A percentile compares a stretch with the other conserved stretches of the same genome.
Conservation (phyloP, 1,140 invertebrate species). For the Melanaphis sacchari region DNA sequence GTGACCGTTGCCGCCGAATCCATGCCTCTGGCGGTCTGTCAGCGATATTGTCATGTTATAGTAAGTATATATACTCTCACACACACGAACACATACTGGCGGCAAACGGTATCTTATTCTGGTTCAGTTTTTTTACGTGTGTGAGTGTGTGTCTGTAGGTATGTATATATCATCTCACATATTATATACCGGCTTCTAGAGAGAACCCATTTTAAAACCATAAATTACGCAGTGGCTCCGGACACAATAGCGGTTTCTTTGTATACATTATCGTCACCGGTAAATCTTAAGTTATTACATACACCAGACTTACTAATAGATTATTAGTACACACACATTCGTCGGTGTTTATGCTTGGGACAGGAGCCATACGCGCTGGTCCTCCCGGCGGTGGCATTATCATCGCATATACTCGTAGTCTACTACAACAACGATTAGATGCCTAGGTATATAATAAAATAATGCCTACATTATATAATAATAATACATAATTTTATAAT, state of each 20-base stretch:
- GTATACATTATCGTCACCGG: conserved; percentile 53
- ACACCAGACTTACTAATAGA: conserved; percentile 44
- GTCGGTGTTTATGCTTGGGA: conserved; percentile 3
- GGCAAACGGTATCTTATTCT: conserved; percentile 53
- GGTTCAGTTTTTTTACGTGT: background rate
- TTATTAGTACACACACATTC: conserved; percentile 36
- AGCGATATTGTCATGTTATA: conserved; percentile 42
- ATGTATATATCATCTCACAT: background rate
- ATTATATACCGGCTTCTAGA: background rate
- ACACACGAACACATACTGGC: background rate
- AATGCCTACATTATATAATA: background rate
- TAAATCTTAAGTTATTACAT: conserved; percentile 56
- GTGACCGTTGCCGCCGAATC: background rate
- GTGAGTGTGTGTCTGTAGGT: background rate
- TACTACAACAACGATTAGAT: background rate
- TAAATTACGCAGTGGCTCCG: conserved; percentile 47
- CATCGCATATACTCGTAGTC: background rate
- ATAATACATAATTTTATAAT: background rate
- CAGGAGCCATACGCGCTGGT: background rate
- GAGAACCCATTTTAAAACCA: conserved; percentile 52
- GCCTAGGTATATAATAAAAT: background rate
- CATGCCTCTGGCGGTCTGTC: conserved; percentile 37
- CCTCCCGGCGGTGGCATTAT: background rate
- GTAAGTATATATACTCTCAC: background rate
- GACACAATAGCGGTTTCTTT: conserved; percentile 57